Conservation (phyloP, 2,797 vertebrate species). For the Galagoides demidoff region DNA sequence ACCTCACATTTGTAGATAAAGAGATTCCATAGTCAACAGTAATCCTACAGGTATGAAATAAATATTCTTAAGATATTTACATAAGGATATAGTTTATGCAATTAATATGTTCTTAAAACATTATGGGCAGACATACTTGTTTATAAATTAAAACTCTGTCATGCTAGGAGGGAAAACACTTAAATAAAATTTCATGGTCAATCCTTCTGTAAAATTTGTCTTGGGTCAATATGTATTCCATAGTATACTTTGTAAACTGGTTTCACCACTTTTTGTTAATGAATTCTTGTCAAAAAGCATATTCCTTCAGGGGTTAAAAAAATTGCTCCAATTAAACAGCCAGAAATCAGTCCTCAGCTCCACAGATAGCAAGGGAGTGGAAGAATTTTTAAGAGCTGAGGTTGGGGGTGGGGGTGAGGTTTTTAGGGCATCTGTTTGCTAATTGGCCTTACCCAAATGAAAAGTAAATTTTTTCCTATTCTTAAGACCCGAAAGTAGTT, state of each 20-base stretch:
- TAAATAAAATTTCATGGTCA: background rate
- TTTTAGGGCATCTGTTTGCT: background rate
- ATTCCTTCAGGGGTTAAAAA: background rate
- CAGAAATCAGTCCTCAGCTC: background rate
- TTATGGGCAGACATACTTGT: background rate
- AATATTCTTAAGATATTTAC: background rate
- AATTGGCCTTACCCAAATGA: background rate
- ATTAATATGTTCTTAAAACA: background rate
- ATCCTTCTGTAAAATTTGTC: background rate
- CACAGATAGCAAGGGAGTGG: background rate
- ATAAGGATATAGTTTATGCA: background rate
- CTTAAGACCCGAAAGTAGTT: background rate
- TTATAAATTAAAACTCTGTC: constrained; percentile 14
- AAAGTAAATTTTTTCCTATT: background rate
- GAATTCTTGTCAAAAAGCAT: background rate
- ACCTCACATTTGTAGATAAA: background rate
- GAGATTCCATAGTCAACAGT: background rate
- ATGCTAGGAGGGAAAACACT: background rate
- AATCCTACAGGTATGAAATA: background rate
- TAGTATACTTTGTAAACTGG: background rate
- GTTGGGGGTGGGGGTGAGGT: background rate
- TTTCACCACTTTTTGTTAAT: background rate
- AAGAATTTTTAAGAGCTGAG: background rate
- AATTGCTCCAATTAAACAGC: background rate
- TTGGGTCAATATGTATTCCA: background rate